Evolutionary conservation across 2,113 vertebrate genomes (phyloP).

Genomic region (Garra rufa): DNA sequence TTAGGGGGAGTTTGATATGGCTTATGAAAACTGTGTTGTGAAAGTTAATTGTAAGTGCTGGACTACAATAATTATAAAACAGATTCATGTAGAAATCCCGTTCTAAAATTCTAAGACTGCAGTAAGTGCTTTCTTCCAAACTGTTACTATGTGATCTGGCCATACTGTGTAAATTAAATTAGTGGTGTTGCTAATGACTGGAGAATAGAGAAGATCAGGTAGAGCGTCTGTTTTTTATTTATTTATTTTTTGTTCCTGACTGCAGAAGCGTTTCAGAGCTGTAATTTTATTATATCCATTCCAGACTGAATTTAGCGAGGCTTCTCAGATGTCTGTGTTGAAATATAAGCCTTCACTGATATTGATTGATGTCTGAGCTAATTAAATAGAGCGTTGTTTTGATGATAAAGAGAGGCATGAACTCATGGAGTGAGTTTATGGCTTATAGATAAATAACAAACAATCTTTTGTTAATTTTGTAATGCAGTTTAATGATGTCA

Average conservation of each 20-base stretch:
- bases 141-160: conserved; percentile 47
- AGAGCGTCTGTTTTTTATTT: conserved; percentile 25
- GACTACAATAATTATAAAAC: too few relatives aligned
- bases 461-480: not conserved
- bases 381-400: conserved; percentile 66
- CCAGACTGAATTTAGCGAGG: conserved; percentile 56
- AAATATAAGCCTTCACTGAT: conserved; percentile 66
- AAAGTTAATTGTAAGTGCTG: not conserved
- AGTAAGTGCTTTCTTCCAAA: conserved; percentile 6
- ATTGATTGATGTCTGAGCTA: conserved; percentile 61
- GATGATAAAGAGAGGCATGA: conserved; percentile 57
- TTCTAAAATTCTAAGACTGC: not conserved
- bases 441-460: not conserved
- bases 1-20: not conserved
- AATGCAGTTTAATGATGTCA: conserved; percentile 6
- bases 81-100: not conserved
- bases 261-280: conserved; percentile 52
- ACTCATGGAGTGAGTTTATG: conserved; percentile 42
- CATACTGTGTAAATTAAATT: conserved; percentile 46
- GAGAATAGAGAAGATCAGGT: conserved; percentile 41
- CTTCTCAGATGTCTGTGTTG: conserved; percentile 66
- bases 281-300: conserved; percentile 69
- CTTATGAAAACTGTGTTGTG: not conserved
- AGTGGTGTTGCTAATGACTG: conserved; percentile 53
- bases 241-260: conserved; percentile 28